Evolutionary conservation across 2,888 invertebrate species (phyloP).

Genomic region (Embidobia sp.): DNA sequence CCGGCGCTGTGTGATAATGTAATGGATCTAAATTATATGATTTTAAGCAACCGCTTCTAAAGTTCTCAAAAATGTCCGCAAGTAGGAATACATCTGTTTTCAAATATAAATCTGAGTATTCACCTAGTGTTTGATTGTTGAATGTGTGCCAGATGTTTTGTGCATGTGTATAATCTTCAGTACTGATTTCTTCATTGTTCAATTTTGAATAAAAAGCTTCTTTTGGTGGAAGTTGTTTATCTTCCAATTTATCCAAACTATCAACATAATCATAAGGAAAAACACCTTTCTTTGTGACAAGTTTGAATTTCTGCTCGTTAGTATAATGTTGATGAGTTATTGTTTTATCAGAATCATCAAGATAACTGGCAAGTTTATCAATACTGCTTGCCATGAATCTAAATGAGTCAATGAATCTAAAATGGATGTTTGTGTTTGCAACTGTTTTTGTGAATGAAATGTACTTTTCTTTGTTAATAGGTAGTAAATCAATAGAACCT

Average conservation of each 20-base stretch:
- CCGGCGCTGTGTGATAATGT: neutral
- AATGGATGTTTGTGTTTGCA: neutral
- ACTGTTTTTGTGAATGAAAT: constrained; percentile 16
- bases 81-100: constrained; percentile 4
- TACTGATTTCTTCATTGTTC: neutral
- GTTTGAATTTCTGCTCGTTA: constrained; percentile 17
- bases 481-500: constrained; percentile 14
- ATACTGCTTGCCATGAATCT: constrained; percentile 30
- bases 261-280: constrained; percentile 24
- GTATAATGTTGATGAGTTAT: constrained; percentile 13
- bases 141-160: constrained; percentile 9
- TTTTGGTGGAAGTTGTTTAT: constrained; percentile 2
- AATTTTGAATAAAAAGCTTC: constrained; percentile 8
- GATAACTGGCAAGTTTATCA: constrained; percentile 17
- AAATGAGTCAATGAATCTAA: constrained; percentile 32
- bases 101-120: constrained; percentile 8
- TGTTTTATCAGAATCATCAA: neutral
- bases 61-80: constrained; percentile 12
- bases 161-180: constrained; percentile 4
- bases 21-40: neutral
- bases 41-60: neutral
- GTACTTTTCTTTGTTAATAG: constrained; percentile 45
- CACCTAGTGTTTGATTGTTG: neutral
- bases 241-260: constrained; percentile 10
- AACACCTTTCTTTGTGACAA: constrained; percentile 25